Conservation (phyloP, 1,140 invertebrate genomes). For the Antheraea pernyi region DNA sequence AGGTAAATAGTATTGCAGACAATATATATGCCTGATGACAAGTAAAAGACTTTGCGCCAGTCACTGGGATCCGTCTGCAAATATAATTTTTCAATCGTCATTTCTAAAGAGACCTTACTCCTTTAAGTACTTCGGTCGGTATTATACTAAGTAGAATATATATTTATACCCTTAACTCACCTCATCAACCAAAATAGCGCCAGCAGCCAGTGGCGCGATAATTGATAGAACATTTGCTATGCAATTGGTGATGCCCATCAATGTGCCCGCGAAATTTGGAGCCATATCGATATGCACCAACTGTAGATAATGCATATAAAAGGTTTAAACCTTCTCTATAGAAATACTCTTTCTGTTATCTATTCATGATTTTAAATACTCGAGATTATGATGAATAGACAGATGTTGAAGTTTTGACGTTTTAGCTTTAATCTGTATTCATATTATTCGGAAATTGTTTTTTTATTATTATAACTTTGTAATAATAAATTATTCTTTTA, state of each 20-base stretch:
- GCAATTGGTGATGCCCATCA: slow-evolving; percentile 88
- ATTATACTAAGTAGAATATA: too few relatives aligned
- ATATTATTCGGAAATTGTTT: too few relatives aligned
- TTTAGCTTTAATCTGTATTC: too few relatives aligned
- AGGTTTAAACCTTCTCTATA: too few relatives aligned
- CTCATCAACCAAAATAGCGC: slow-evolving; percentile 44
- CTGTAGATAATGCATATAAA: slow-evolving; percentile 37
- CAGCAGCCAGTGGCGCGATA: slow-evolving; percentile 52
- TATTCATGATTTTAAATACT: too few relatives aligned
- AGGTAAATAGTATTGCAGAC: slow-evolving; percentile 81
- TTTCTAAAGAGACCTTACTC: too few relatives aligned
- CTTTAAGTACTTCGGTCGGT: too few relatives aligned
- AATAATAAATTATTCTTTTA: too few relatives aligned
- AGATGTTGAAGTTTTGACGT: too few relatives aligned
- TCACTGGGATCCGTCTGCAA: slow-evolving; percentile 54
- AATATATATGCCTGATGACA: slow-evolving; percentile 81
- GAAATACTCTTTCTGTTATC: too few relatives aligned
- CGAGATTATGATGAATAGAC: too few relatives aligned
- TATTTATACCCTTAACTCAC: slow-evolving; percentile 19
- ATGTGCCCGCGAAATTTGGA: slow-evolving; percentile 84
- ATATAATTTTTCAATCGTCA: background rate
- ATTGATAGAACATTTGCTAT: slow-evolving; percentile 81
- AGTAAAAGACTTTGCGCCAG: slow-evolving; percentile 86
- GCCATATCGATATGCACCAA: slow-evolving; percentile 88
- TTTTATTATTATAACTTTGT: too few relatives aligned